Evolutionary conservation across 2,113 vertebrate species (phyloP), one percentile per base, ranked within the genome.

Genomic region (Laticauda laticaudata): DNA sequence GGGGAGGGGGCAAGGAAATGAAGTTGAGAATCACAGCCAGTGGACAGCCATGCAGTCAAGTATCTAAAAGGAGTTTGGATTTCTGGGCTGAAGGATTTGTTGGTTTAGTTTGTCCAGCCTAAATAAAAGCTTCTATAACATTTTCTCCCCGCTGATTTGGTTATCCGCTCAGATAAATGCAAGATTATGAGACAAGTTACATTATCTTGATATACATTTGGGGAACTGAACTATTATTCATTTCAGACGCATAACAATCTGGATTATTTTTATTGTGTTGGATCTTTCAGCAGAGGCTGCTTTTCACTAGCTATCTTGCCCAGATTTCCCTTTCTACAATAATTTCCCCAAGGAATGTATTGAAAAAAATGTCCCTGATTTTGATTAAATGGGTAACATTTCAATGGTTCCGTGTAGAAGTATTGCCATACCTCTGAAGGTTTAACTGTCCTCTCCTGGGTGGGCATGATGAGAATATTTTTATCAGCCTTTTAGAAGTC

Each of bases 401-500:
- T 88, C 29, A 51, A 91, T 5, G 11, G 10, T 81, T 54, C 48
- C 48, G 11, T 61, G 81, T 10, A 51, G 91, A 29, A 24, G 24
- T 51, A 15, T 64, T 23, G 10, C n/a, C 14, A 12, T 48, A 92
- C 53, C 45, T 64, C 23, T 3, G 24, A n/a, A 87, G 15, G 43
- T 29, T 34, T 87, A 92, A 92, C 48, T 88, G 61, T 89, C 55
- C 43, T 85, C 54, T 45, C 39, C 0, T 2, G 2, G 14, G 55
- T 45, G 48, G 29, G 2, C 23, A 39, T 90, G 69, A 4, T 59
- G 39, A 45, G 0, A 7, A 93, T 1, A 43, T 1, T 88, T 0
- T n/a, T 92, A 34, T 86, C 92, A 48, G 34, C 43, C 29, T 86
- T 93, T 56, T 34, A 93, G 96, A 96, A 96, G 90, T 97, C 98